Base-by-base conservation (phyloP, 2,113 vertebrate genomes). In the Lamprologus callipterus region DNA sequence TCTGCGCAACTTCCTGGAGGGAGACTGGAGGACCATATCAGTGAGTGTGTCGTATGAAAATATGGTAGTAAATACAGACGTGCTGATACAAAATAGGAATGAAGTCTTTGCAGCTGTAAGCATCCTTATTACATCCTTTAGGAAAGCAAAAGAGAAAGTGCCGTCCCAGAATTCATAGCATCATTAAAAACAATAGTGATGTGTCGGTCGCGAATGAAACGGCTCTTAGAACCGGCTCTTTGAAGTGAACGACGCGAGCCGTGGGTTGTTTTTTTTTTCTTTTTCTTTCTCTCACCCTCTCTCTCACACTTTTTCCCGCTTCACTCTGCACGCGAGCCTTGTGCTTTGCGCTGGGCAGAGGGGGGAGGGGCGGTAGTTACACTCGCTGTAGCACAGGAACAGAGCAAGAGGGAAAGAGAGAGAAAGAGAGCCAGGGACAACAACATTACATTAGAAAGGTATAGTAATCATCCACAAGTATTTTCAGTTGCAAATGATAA, bases 21-120 rank as follows among this genome's bases (percentile, higher is more conserved):
- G 99, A 51, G 99, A 99, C n/a, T 99, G 98, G 98, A 96, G 96
- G 94, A 99, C 97, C 2, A 99, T 99, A 55, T 97, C 98, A 19
- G 99, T 99, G 85, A 97, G 14, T 19, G 14, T 83, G 23, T 57
- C 1, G 1, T 68, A 68, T 37, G 10, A 65, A 65, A 65, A 37
- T 37, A 37, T n/a, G 60, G 10, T 35, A 65, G 33, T 23, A 42
- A 17, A 75, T 47, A 8, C 23, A 5, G 42, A 75, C 3, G 5
- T 28, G 14, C 40, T 47, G 21, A 47, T 28, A 16, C 40, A 7
- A 47, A 75, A 45, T 26, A 26, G 37, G 65, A 45, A 45, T 16
- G 8, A 26, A 75, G 68, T 73, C 12, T 45, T 42, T 73, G 65
- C 13, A 45, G 21, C 65, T 42, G 21, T 45, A 45, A 17, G 40